Base-by-base conservation (phyloP, 2,797 vertebrate genomes). In the Vespertilio murinus region DNA sequence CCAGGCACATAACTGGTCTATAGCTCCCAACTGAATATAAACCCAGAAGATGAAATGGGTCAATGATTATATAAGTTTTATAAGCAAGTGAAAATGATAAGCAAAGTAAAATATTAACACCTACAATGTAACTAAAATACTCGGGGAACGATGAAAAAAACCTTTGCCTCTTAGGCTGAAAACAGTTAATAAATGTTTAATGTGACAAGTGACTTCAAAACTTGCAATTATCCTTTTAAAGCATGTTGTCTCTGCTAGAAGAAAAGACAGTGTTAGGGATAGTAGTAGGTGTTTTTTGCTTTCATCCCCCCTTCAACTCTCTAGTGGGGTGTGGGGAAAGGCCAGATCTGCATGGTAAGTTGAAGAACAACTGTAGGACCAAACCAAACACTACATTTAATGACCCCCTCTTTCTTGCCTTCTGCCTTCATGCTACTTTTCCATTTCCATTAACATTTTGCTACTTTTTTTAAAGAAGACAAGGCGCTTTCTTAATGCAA, bases 101-200 rank as follows among this genome's bases (percentile, higher is more conserved):
- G 93, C 71, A 67, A 95, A 96, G 52, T 23, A 56, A 93, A 95
- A 88, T 94, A 84, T 94, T 90, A 96, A 97, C 93, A 96, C 74
- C 82, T 87, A 70, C 70, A 89, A 52, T 59, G 18, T 74, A 97
- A 77, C 74, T 91, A 78, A 96, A 97, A 90, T 70, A 71, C 77
- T 95, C 28, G 30, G 54, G 40, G 73, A 97, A 96, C 93, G 95
- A 96, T 95, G 54, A 52, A 94, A 92, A 92, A 92, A 70, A 59
- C 1, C 77, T 96, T 84, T 22, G 35, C 30, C 80, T 40, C 54
- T 85, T 23, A 93, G 16, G 49, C n/a, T 93, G 96, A 96, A 97
- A 97, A 94, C 33, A 86, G 95, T 93, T 96, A 94, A 86, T 93
- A 93, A 97, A 89, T 82, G 74, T 96, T 96, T 88, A 97, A 96